Percentiles rank a stretch among this genome's conserved stretches.
Conservation (phyloP, 2,888 invertebrate genomes). For the Galeopsomyia nigrocyanea region DNA sequence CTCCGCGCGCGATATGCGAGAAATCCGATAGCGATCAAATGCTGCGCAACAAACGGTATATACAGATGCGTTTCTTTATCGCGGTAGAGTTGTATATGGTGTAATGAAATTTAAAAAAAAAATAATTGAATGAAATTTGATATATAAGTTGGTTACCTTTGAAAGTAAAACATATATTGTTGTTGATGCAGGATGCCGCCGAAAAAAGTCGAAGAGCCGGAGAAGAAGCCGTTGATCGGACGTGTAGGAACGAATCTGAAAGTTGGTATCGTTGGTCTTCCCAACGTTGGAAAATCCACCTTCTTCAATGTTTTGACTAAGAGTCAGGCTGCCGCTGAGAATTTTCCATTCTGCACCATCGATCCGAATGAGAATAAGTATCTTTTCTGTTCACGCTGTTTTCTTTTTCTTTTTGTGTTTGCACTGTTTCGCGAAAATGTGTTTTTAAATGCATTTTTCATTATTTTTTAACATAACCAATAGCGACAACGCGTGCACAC, state of each 20-base stretch:
- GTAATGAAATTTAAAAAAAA: neutral
- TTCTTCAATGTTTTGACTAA: conserved; percentile 99
- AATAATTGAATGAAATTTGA: too few species aligned
- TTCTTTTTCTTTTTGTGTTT: neutral
- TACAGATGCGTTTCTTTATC: neutral
- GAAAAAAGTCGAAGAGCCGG: conserved; percentile 91
- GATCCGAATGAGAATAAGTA: conserved; percentile 99
- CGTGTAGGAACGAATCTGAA: conserved; percentile 96
- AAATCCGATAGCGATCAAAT: conserved; percentile 34
- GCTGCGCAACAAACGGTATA: neutral
- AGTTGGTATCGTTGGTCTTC: conserved; percentile 95
- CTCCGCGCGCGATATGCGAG: neutral
- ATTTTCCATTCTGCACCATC: conserved; percentile 99
- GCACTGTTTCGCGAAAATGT: conserved; percentile 2
- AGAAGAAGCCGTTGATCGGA: conserved; percentile 92
- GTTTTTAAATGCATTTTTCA: neutral
- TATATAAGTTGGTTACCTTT: too few species aligned
- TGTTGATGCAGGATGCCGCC: conserved; percentile 76
- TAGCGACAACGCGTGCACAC: too few species aligned
- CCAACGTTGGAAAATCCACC: conserved; percentile 99
- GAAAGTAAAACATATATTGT: neutral
- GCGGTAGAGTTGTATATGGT: neutral
- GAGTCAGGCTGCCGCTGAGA: conserved; percentile 97
- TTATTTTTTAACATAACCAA: neutral
- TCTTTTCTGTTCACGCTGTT: conserved; percentile 56